A percentile compares a stretch with the other conserved stretches of the same genome.
Conservation (phyloP, 2,888 invertebrate genomes). For the Rhingia campestris region DNA sequence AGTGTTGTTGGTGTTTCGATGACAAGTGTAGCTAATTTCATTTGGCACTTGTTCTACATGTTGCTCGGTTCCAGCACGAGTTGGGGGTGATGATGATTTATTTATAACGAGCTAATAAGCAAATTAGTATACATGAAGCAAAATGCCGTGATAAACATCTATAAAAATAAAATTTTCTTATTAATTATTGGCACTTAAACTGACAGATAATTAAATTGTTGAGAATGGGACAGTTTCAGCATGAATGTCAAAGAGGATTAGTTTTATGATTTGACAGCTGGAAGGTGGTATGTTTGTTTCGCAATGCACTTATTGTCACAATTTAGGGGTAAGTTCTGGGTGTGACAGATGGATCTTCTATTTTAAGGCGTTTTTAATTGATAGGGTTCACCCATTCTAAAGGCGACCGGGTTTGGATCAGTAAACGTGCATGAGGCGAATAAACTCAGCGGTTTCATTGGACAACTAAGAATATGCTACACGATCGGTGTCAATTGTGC, state of each 20-base stretch:
- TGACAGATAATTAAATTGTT: conserved; percentile 33
- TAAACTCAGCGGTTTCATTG: too few species aligned
- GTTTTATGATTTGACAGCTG: conserved; percentile 5
- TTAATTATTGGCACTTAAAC: conserved; percentile 44
- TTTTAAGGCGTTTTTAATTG: too few species aligned
- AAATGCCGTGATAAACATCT: conserved; percentile 43
- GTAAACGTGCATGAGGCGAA: too few species aligned
- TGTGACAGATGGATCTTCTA: too few species aligned
- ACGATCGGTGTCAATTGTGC: too few species aligned
- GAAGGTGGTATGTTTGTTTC: too few species aligned
- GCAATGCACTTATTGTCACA: too few species aligned
- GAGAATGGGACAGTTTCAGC: conserved; percentile 11
- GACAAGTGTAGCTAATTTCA: conserved; percentile 65
- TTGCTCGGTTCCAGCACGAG: conserved; percentile 5
- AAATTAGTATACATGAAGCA: conserved; percentile 62
- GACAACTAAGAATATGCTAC: too few species aligned
- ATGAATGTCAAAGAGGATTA: background rate
- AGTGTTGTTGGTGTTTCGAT: conserved; percentile 39
- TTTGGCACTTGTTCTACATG: conserved; percentile 41
- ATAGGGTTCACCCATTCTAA: too few species aligned
- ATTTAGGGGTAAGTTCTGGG: too few species aligned
- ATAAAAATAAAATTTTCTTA: conserved; percentile 36
- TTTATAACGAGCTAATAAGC: conserved; percentile 49
- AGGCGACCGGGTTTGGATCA: too few species aligned
- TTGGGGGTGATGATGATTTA: conserved; percentile 44